These are phyloP conservation scores for Peromyscus californicus DNA, from an alignment of 2,113 vertebrate genomes.

Conservation along the genomic window DNA sequence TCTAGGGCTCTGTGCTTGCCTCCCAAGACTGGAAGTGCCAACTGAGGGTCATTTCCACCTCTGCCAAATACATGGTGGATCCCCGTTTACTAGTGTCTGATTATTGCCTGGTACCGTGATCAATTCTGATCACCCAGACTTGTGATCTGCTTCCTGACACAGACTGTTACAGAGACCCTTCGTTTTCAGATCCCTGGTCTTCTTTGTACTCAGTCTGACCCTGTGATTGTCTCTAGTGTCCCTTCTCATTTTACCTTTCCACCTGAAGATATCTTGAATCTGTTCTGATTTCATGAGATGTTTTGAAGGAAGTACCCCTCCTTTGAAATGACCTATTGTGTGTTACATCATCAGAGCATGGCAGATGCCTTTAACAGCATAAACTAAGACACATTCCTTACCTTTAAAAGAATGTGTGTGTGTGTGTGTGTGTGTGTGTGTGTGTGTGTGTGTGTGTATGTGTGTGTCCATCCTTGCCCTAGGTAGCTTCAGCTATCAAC, in stretches of 20 bases:
- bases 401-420: not conserved
- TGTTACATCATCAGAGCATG: not conserved
- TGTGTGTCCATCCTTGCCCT: not conserved
- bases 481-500: not conserved
- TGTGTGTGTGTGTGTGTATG: not conserved
- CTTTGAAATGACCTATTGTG: not conserved
- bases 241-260: not conserved
- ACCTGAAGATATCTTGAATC: not conserved
- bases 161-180: not conserved
- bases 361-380: constrained; percentile 14
- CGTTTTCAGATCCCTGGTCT: not conserved
- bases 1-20: not conserved
- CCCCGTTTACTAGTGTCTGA: not conserved
- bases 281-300: not conserved
- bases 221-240: not conserved
- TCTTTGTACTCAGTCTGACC: not conserved
- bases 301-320: not conserved
- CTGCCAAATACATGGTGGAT: not conserved
- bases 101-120: not conserved
- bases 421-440: not conserved
- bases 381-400: not conserved
- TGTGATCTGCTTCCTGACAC: not conserved
- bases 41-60: not conserved
- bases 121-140: not conserved
- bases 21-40: not conserved